A percentile compares a stretch with the other conserved stretches of the same genome.
Conservation (phyloP, 2,113 vertebrate species). For the Sinocyclocheilus maitianheensis region DNA sequence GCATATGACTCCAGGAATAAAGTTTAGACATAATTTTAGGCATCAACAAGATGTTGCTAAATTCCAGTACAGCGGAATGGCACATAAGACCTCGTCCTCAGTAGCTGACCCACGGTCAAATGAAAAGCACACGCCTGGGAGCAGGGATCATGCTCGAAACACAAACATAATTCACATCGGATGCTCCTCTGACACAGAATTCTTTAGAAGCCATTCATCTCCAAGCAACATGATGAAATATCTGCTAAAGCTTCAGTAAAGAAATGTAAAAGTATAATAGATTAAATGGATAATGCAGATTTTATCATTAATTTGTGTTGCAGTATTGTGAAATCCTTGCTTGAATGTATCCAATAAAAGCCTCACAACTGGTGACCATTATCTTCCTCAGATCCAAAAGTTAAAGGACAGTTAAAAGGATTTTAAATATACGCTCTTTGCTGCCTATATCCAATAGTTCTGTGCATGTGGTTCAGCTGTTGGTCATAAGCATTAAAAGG, state of each 20-base stretch:
- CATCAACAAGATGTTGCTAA: not conserved
- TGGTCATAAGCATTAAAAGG: not conserved
- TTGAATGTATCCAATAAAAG: not conserved
- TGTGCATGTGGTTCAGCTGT: not conserved
- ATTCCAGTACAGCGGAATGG: not conserved
- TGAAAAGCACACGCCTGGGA: slow-evolving; percentile 1
- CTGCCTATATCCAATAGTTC: not conserved
- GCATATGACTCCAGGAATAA: not conserved
- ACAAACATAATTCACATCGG: not conserved
- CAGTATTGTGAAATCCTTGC: not conserved
- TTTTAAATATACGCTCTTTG: not conserved
- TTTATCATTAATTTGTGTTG: not conserved
- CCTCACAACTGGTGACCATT: not conserved
- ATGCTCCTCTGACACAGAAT: not conserved
- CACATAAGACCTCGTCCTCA: not conserved
- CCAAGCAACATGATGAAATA: not conserved
- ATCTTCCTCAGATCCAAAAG: not conserved
- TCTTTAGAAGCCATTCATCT: not conserved
- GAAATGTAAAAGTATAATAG: not conserved
- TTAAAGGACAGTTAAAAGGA: not conserved
- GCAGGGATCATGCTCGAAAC: not conserved
- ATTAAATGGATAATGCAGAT: not conserved
- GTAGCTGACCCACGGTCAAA: not conserved
- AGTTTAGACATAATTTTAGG: not conserved
- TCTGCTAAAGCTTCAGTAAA: not conserved